A percentile compares a stretch with the other conserved stretches of the same genome.
phyloP scores from a whole-genome alignment of 2,888 invertebrate genomes.

The Hetaerina titia region DNA sequence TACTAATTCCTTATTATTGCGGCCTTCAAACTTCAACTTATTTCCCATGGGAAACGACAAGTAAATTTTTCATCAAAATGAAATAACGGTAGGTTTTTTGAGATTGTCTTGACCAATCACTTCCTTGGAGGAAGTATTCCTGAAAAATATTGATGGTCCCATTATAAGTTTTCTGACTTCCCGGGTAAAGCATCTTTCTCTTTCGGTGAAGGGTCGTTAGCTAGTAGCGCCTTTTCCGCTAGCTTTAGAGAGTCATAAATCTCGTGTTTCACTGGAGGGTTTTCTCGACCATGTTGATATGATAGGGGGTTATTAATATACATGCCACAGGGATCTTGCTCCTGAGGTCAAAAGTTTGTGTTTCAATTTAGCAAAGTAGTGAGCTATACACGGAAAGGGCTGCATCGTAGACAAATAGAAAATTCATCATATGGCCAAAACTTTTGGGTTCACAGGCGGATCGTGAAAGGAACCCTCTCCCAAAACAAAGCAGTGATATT shows the following conservation, averaged over 20 bases:
- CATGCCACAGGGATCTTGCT: neutral
- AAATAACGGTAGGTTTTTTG: too few species aligned
- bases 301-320: neutral
- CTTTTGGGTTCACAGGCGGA: too few species aligned
- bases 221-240: neutral
- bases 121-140: neutral
- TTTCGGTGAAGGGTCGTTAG: neutral
- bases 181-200: neutral
- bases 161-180: neutral
- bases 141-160: neutral
- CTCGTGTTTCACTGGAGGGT: neutral
- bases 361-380: neutral
- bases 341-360: neutral
- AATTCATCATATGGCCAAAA: too few species aligned
- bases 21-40: too few species aligned
- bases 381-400: neutral
- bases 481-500: too few species aligned
- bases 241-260: neutral
- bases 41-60: too few species aligned
- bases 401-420: too few species aligned
- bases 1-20: too few species aligned
- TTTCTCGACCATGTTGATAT: neutral
- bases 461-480: too few species aligned
- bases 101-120: neutral
- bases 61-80: too few species aligned